Percentiles rank a stretch among this genome's conserved stretches.
These are phyloP conservation scores for Perizoma flavofasciatum DNA, from an alignment of 2,888 invertebrate genomes.

Conservation along the genomic window DNA sequence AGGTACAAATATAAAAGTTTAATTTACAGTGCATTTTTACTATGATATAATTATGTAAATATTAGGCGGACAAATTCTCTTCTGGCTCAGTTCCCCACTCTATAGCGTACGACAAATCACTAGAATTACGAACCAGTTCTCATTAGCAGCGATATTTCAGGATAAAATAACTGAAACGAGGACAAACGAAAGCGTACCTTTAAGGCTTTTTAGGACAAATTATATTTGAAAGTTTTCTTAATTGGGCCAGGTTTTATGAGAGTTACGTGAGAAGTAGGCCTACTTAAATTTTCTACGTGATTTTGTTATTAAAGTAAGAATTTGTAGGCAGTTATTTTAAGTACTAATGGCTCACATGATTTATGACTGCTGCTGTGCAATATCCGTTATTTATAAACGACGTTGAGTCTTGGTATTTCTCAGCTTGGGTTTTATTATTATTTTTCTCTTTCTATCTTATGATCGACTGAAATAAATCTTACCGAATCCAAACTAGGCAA, in stretches of 20 bases:
- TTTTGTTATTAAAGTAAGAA: neutral
- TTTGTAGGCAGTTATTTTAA: too few species aligned
- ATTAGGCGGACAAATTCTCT: too few species aligned
- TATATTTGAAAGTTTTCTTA: conserved; percentile 26
- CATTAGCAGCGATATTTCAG: conserved; percentile 68
- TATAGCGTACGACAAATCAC: conserved; percentile 64
- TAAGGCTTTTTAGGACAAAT: conserved; percentile 23
- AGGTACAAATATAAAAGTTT: too few species aligned
- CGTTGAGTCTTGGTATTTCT: too few species aligned
- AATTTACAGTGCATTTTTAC: too few species aligned
- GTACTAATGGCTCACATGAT: conserved; percentile 1
- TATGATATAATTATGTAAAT: too few species aligned
- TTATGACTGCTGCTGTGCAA: neutral
- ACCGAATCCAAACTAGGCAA: too few species aligned
- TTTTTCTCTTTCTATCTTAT: too few species aligned
- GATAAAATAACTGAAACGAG: conserved; percentile 49
- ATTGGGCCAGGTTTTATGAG: conserved; percentile 31
- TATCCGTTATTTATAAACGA: conserved; percentile 3
- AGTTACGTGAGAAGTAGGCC: conserved; percentile 28
- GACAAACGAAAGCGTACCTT: conserved; percentile 49
- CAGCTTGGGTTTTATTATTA: too few species aligned
- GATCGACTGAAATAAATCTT: too few species aligned
- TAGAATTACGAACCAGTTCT: conserved; percentile 62
- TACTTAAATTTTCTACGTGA: conserved; percentile 12
- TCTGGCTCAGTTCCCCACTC: neutral